Percentiles rank a stretch among this genome's conserved stretches.
Conservation (phyloP, 2,888 invertebrate genomes). For the Apamea epomidion region DNA sequence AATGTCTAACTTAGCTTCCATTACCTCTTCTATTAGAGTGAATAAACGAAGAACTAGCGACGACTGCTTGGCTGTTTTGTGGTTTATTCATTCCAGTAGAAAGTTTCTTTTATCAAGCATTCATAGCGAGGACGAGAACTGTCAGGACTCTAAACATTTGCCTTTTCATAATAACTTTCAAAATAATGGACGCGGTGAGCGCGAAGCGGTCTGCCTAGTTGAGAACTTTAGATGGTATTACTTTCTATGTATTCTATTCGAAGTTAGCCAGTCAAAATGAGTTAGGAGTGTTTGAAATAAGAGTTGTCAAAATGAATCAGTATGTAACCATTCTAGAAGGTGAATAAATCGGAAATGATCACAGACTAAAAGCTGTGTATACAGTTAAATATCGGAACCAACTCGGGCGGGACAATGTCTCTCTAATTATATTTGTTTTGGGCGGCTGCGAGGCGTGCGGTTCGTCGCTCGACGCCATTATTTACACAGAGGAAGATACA, state of each 20-base stretch:
- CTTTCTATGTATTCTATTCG: constrained; percentile 62
- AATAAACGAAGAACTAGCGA: constrained; percentile 26
- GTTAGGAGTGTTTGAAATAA: constrained; percentile 11
- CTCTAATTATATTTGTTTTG: constrained; percentile 84
- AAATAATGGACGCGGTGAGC: constrained; percentile 70
- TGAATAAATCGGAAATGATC: constrained; percentile 22
- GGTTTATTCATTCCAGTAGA: constrained; percentile 42
- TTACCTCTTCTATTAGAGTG: constrained; percentile 7
- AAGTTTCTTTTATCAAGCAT: constrained; percentile 40
- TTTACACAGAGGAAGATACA: constrained; percentile 86
- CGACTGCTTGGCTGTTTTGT: constrained; percentile 8
- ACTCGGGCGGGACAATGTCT: constrained; percentile 74
- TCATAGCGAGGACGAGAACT: constrained; percentile 63
- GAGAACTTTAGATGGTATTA: constrained; percentile 76
- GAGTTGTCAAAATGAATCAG: constrained; percentile 13
- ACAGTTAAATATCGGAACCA: constrained; percentile 58
- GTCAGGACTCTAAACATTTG: constrained; percentile 68
- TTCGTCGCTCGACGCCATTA: constrained; percentile 80
- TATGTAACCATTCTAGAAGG: constrained; percentile 4
- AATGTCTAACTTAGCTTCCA: background rate
- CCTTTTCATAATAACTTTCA: constrained; percentile 76
- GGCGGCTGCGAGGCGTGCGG: constrained; percentile 75
- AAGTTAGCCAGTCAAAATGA: constrained; percentile 46
- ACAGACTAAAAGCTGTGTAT: constrained; percentile 47
- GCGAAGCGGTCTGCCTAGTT: constrained; percentile 68